phyloP scores from a whole-genome alignment of 1,140 invertebrate species.

The Odontomachus brunneus region DNA sequence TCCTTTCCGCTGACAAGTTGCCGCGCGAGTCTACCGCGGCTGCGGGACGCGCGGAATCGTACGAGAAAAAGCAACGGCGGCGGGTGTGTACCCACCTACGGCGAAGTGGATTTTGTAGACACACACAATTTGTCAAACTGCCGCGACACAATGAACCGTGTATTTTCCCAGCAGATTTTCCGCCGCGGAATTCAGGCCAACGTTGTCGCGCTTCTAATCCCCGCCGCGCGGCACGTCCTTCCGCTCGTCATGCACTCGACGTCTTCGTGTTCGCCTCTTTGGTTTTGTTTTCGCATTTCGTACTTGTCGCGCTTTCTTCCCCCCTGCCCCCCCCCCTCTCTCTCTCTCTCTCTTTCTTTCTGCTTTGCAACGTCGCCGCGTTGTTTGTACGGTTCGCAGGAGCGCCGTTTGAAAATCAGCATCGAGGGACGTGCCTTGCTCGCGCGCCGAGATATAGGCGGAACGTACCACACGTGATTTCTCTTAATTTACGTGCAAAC shows the following conservation, averaged over 20 bases:
- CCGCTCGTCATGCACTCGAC: slow-evolving; percentile 35
- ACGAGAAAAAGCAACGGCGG: slow-evolving; percentile 20
- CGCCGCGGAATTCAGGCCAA: slow-evolving; percentile 68
- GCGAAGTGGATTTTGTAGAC: slow-evolving; percentile 68
- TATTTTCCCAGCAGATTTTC: slow-evolving; percentile 78
- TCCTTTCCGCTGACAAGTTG: slow-evolving; percentile 56
- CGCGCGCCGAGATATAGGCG: not conserved
- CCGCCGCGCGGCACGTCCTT: slow-evolving; percentile 24
- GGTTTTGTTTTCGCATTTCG: slow-evolving; percentile 42
- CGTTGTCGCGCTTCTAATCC: slow-evolving; percentile 54
- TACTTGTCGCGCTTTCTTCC: not conserved
- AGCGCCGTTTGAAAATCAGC: slow-evolving; percentile 72
- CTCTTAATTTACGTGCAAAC: no score
- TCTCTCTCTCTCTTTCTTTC: not conserved
- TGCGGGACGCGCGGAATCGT: slow-evolving; percentile 18
- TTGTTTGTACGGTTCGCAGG: slow-evolving; percentile 68
- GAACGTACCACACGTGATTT: not conserved
- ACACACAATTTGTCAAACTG: slow-evolving; percentile 75
- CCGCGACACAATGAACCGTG: slow-evolving; percentile 72
- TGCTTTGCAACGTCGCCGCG: slow-evolving; percentile 4
- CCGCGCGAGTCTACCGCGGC: slow-evolving; percentile 38
- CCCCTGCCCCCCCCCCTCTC: slow-evolving; percentile 47
- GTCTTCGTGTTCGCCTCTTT: slow-evolving; percentile 34
- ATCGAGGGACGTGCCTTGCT: slow-evolving; percentile 40
- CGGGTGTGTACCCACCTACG: slow-evolving; percentile 20